Evolutionary conservation across 64 coral and sea anemone genomes (phyloP).

Genomic region (Montipora sp.): DNA sequence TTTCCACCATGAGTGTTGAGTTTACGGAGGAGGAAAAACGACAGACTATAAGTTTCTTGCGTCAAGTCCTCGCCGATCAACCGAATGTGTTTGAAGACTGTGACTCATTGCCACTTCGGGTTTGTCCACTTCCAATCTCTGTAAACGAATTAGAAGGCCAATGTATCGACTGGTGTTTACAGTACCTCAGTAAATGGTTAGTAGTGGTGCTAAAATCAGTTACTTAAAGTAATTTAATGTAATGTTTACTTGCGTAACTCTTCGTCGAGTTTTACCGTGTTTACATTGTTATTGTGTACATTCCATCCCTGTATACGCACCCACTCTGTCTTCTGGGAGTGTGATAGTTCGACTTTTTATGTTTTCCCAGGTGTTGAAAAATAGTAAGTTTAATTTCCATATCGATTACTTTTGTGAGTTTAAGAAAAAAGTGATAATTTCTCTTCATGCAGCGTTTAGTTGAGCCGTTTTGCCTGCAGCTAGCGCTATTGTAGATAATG

Average conservation of each 20-base stretch:
- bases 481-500: neutral
- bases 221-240: conserved; percentile 19
- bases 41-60: conserved; percentile 60
- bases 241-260: neutral
- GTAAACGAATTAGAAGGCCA: conserved; percentile 72
- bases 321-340: neutral
- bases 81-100: conserved; percentile 48
- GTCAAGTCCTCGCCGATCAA: conserved; percentile 52
- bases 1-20: conserved; percentile 73
- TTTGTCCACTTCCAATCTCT: conserved; percentile 51
- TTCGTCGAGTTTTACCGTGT: conserved; percentile 5
- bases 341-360: neutral
- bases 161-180: conserved; percentile 73
- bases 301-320: neutral
- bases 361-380: neutral
- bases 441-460: neutral
- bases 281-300: conserved; percentile 71
- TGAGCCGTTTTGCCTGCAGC: too few relatives aligned
- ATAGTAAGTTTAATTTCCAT: neutral
- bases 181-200: conserved; percentile 79
- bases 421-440: neutral
- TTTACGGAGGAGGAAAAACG: conserved; percentile 76
- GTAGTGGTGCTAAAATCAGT: neutral
- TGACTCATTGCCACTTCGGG: conserved; percentile 71
- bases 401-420: neutral